Evolutionary conservation across 2,888 invertebrate species (phyloP).

Genomic region (Latrodectus elegans): DNA sequence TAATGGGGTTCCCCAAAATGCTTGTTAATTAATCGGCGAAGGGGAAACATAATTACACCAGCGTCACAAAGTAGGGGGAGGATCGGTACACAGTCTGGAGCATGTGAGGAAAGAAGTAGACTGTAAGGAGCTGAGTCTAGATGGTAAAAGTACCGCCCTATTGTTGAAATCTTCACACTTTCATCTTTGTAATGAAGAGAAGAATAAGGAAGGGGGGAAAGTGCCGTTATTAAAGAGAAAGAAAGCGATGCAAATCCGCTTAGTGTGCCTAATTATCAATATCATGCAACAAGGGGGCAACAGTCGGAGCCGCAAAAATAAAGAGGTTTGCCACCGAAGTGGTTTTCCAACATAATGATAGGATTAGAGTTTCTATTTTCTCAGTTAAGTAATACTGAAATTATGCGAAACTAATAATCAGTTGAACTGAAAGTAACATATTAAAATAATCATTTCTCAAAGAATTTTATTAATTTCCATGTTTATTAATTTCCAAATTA

Average conservation of each 20-base stretch:
- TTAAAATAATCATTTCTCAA: no score
- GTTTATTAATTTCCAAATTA: no score
- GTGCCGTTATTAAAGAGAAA: constrained; percentile 10
- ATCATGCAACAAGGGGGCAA: not conserved
- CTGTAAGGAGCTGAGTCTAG: not conserved
- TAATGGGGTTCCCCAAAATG: constrained; percentile 32
- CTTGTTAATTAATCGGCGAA: constrained; percentile 42
- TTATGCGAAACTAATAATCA: no score
- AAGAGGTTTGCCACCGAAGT: not conserved
- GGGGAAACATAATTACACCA: constrained; percentile 39
- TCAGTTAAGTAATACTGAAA: no score
- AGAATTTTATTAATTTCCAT: no score
- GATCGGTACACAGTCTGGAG: not conserved
- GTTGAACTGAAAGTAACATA: no score
- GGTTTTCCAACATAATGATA: not conserved
- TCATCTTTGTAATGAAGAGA: constrained; percentile 2
- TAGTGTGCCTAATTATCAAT: constrained; percentile 10
- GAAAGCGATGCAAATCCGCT: not conserved
- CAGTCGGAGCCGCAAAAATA: not conserved
- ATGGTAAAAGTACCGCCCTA: not conserved
- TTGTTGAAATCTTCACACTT: not conserved
- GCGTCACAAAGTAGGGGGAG: not conserved
- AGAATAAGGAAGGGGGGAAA: not conserved
- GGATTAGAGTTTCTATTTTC: no score
- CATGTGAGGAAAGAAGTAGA: not conserved